Base-by-base conservation (phyloP, 53 echinoderm and acorn worm species). In the Patiria pectinifera region DNA sequence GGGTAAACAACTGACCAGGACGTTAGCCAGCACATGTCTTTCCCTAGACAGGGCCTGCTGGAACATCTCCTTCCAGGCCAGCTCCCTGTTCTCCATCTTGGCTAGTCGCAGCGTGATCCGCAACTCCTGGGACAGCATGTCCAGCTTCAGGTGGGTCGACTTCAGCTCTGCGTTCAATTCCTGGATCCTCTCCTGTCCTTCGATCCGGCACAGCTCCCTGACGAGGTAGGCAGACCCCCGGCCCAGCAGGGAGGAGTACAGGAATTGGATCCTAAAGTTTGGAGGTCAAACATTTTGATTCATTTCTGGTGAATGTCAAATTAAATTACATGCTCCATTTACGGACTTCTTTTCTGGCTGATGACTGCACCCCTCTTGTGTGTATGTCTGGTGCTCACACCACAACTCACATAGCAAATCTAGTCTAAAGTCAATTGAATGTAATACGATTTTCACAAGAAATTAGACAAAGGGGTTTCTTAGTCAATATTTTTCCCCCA, bases 21-120 rank as follows among this genome's bases (percentile, higher is more conserved):
- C 91, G 59, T 95, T 92, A 76, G 94, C 96, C 22, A 98, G 86
- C 2, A 95, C 66, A 53, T 98, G 99, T 60, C 89, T 91, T 18
- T 91, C 94, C 10, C 82, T 87, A 60, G 87, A 93, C 25, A 95
- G 81, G 4, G 93, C 94, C 49, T 85, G 85, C 45, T 93, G 88
- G n/a, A 94, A 91, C 82, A 97, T 93, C 46, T 80, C 93, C 86
- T 94, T 92, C 99, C 99, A 98, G 11, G 94, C 96, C 25, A 62
- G 81, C 76, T 93, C 89, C 58, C 96, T 92, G 47, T 98, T 93
- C 79, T 93, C 74, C 88, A 91, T 81, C 86, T 69, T 61, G 2
- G 97, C 92, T 48, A 97, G 69, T 22, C 91, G 84, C 44, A 95
- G 89, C 80, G 83, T 88, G 72, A 96, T 88, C 85, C 92, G 83